Percentiles rank a stretch among this genome's conserved stretches.
These are phyloP conservation scores for Craseonycteris thonglongyai DNA, from an alignment of 2,113 vertebrate genomes.

Conservation along the genomic window DNA sequence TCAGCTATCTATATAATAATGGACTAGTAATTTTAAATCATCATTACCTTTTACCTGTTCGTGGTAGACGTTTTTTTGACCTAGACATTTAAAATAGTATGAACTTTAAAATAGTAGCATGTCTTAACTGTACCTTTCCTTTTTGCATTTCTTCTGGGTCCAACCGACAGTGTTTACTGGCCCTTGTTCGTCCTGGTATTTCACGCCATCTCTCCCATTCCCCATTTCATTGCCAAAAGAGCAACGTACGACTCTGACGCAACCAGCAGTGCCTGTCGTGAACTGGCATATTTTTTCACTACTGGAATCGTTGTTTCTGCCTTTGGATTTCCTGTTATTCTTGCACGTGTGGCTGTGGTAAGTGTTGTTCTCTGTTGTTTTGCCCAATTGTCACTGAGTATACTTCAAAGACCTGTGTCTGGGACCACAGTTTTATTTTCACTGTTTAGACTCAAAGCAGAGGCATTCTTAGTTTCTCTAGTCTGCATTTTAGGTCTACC, in stretches of 20 bases:
- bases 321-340: slow-evolving; percentile 90
- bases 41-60: neutral
- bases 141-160: neutral
- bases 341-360: slow-evolving; percentile 86
- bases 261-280: slow-evolving; percentile 91
- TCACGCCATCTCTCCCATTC: slow-evolving; percentile 91
- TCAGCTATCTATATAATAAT: neutral
- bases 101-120: neutral
- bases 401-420: neutral
- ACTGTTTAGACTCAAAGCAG: neutral
- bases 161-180: slow-evolving; percentile 90
- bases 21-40: neutral
- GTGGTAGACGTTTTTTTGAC: neutral
- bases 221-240: slow-evolving; percentile 90
- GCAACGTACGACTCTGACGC: slow-evolving; percentile 87
- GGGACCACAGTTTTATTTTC: neutral
- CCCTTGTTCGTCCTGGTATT: slow-evolving; percentile 95
- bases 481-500: neutral
- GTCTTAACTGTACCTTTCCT: neutral
- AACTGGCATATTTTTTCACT: slow-evolving; percentile 93
- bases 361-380: slow-evolving; percentile 66
- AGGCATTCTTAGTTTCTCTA: neutral
- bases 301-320: slow-evolving; percentile 95
- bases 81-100: neutral
- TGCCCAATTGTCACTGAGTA: neutral